Evolutionary conservation across 2,888 invertebrate species (phyloP).

Genomic region (Troglohyphantes excavatus): DNA sequence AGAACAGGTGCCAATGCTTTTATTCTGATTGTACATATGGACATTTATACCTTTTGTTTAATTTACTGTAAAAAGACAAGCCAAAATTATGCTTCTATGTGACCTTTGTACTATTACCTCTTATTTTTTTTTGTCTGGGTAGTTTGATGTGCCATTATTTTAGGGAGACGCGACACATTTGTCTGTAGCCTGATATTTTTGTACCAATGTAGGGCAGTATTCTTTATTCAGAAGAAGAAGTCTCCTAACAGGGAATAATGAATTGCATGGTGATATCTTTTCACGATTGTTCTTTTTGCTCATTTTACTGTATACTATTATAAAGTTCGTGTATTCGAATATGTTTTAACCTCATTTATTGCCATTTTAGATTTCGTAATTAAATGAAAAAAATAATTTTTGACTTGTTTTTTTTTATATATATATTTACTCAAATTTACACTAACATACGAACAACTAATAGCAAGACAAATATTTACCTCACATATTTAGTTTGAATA

Average conservation of each 20-base stretch:
- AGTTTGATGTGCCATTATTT: constrained; percentile 77
- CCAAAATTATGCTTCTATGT: constrained; percentile 54
- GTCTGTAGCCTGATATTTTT: constrained; percentile 75
- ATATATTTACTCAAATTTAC: too few species aligned
- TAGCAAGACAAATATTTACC: too few species aligned
- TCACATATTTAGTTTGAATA: too few species aligned
- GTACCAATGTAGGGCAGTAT: constrained; percentile 74
- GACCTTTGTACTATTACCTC: constrained; percentile 44
- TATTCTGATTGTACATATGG: constrained; percentile 64
- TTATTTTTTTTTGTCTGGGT: constrained; percentile 62
- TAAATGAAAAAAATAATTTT: constrained; percentile 41
- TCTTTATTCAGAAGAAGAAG: constrained; percentile 58
- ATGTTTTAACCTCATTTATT: constrained; percentile 70
- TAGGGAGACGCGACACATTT: constrained; percentile 68
- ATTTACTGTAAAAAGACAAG: constrained; percentile 69
- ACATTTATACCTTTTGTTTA: constrained; percentile 57
- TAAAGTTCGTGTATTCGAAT: constrained; percentile 64
- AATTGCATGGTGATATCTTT: constrained; percentile 58
- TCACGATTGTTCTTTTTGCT: constrained; percentile 59
- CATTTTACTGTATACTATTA: constrained; percentile 62
- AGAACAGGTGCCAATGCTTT: constrained; percentile 69
- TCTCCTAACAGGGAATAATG: constrained; percentile 65
- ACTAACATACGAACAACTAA: too few species aligned
- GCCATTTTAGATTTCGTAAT: constrained; percentile 76
- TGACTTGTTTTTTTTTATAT: background rate